These are phyloP conservation scores for Hirtodrosophila alboralis DNA, from an alignment of 2,888 invertebrate species.

Conservation along the genomic window DNA sequence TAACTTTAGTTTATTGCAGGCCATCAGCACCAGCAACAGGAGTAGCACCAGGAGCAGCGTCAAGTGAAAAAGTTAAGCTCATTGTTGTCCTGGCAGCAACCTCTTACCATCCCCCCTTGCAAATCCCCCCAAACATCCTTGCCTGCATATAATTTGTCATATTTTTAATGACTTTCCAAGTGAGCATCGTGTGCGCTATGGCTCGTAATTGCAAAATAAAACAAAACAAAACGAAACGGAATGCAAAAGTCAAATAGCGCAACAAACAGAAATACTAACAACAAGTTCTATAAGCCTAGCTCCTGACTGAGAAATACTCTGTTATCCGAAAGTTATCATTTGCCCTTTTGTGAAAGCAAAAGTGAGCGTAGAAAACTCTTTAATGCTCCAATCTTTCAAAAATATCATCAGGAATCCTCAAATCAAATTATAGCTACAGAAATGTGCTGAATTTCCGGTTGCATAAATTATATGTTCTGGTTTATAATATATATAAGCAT, in stretches of 20 bases:
- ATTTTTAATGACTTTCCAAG: conserved; percentile 77
- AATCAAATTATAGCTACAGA: no score
- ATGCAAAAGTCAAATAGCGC: conserved; percentile 33
- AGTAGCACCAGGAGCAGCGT: conserved; percentile 16
- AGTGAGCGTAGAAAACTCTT: no score
- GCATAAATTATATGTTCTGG: no score
- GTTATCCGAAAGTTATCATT: no score
- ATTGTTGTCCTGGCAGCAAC: conserved; percentile 1
- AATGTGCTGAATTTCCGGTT: no score
- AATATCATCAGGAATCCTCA: no score
- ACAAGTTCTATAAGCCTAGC: no score
- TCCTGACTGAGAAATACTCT: no score
- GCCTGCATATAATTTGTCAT: conserved; percentile 72
- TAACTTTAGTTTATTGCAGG: conserved; percentile 76
- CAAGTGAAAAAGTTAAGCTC: conserved; percentile 43
- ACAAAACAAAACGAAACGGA: conserved; percentile 35
- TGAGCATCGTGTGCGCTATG: conserved; percentile 50
- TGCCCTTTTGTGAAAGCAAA: no score
- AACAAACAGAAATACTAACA: conserved; percentile 19
- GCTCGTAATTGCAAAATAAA: conserved; percentile 49
- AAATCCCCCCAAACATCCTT: conserved; percentile 1
- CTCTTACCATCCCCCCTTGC: not conserved
- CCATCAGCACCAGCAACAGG: conserved; percentile 49
- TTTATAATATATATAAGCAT: no score
- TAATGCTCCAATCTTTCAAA: no score